Evolutionary conservation across 2,797 vertebrate species (phyloP), one percentile per base, ranked within the genome.

Genomic region (Betta splendens): DNA sequence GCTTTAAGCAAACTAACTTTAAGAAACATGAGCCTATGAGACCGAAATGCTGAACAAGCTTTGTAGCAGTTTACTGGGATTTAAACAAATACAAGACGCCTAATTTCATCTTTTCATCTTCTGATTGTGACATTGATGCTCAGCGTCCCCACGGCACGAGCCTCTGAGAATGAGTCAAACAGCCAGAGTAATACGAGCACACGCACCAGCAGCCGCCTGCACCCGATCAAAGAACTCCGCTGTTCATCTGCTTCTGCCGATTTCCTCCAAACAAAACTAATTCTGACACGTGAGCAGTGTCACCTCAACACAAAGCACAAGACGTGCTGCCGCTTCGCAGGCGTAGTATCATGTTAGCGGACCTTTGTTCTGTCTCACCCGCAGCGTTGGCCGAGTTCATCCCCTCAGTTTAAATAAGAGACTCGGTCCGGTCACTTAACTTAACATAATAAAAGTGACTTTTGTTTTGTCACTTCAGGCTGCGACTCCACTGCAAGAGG

Each of bases 401-500:
- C n/a, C n/a, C n/a, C n/a, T n/a, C n/a, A n/a, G n/a, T n/a, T n/a
- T n/a, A n/a, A n/a, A n/a, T n/a, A n/a, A n/a, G n/a, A n/a, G n/a
- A n/a, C n/a, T n/a, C n/a, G 8, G 13, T 21, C 64, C 6, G 5
- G 11, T 12, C 9, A 31, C 29, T 12, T 11, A 28, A 28, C 26
- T 10, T 29, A 29, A 3, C 11, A n/a, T n/a, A n/a, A n/a, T n/a
- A n/a, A n/a, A n/a, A n/a, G n/a, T n/a, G n/a, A n/a, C n/a, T n/a
- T n/a, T n/a, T n/a, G n/a, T n/a, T 28, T 3, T 47, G 13, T 16
- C 0, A 2, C 69, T 84, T 32, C 76, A 98, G 97, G 55, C 65
- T 99, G 61, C 94, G 94, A 40, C 83, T 98, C 48, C 97, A 92
- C 83, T 95, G 95, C 84, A 95, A 89, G 84, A 94, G 97, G 81